A percentile compares a stretch with the other conserved stretches of the same genome.
Conservation (phyloP, 2,113 vertebrate species). For the Myotis lucifugus region DNA sequence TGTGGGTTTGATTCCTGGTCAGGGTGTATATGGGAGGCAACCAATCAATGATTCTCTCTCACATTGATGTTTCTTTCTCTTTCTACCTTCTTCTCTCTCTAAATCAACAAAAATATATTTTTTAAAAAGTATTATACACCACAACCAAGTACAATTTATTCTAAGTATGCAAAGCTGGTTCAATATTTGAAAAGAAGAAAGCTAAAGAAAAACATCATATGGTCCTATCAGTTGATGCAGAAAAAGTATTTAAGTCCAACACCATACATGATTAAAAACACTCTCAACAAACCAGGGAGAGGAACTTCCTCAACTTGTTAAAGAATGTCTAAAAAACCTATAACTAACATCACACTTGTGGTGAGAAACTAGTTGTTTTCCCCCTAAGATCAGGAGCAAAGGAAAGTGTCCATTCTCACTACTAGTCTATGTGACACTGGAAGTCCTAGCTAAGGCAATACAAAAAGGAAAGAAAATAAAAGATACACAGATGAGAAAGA, state of each 20-base stretch:
- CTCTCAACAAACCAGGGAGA: not conserved
- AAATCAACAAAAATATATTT: too few species aligned
- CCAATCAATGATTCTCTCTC: too few species aligned
- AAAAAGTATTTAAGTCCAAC: not conserved
- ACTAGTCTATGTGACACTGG: not conserved
- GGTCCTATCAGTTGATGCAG: not conserved
- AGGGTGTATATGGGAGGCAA: too few species aligned
- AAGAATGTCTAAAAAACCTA: not conserved
- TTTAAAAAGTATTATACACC: not conserved
- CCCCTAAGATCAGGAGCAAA: not conserved
- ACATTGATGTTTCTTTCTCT: too few species aligned
- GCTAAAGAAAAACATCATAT: not conserved
- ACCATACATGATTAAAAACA: not conserved
- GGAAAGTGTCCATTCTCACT: not conserved
- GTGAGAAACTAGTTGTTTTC: not conserved
- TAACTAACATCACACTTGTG: not conserved
- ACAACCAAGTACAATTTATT: not conserved
- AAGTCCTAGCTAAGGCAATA: not conserved
- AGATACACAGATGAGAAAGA: not conserved
- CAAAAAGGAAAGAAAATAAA: conserved; percentile 13
- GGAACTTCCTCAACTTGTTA: not conserved
- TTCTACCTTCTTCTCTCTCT: too few species aligned
- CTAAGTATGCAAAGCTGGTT: not conserved
- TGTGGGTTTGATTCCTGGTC: too few species aligned
- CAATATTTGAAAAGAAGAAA: not conserved